phyloP scores from a whole-genome alignment of 2,113 vertebrate genomes.

The Anolis carolinensis region DNA sequence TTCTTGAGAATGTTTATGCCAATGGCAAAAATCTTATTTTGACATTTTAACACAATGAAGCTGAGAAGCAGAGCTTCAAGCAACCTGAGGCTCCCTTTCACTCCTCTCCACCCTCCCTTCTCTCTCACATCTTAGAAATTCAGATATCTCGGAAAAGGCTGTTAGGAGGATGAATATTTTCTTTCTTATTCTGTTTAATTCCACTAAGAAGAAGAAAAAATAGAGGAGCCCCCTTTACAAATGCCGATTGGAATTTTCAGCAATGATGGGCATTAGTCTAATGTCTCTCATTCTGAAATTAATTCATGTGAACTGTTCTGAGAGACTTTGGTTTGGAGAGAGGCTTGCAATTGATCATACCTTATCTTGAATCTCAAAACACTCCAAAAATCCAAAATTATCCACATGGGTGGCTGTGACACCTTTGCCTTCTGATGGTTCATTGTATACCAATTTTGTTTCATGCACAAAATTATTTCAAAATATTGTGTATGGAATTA shows the following conservation, averaged over 20 bases:
- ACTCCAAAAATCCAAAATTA: too few relatives aligned
- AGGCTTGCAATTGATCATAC: not conserved
- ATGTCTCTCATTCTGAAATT: not conserved
- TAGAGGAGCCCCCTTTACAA: not conserved
- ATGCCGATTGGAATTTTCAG: not conserved
- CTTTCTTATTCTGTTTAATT: conserved; percentile 24
- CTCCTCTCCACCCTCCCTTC: not conserved
- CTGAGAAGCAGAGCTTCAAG: conserved; percentile 46
- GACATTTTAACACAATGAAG: conserved; percentile 56
- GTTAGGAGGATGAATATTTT: not conserved
- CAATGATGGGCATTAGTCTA: not conserved
- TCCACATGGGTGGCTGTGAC: too few relatives aligned
- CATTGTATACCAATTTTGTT: too few relatives aligned
- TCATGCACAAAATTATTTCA: too few relatives aligned
- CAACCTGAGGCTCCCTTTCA: not conserved
- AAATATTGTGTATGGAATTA: too few relatives aligned
- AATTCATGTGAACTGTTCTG: not conserved
- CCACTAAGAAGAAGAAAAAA: not conserved
- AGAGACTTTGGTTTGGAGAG: not conserved
- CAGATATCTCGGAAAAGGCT: not conserved
- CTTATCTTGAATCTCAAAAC: too few relatives aligned
- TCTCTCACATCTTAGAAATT: conserved; percentile 36
- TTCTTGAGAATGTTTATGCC: conserved; percentile 59
- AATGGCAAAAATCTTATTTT: conserved; percentile 57
- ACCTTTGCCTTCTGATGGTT: too few relatives aligned